These are phyloP conservation scores for Pipra filicauda DNA, from an alignment of 2,113 vertebrate genomes.

Conservation along the genomic window DNA sequence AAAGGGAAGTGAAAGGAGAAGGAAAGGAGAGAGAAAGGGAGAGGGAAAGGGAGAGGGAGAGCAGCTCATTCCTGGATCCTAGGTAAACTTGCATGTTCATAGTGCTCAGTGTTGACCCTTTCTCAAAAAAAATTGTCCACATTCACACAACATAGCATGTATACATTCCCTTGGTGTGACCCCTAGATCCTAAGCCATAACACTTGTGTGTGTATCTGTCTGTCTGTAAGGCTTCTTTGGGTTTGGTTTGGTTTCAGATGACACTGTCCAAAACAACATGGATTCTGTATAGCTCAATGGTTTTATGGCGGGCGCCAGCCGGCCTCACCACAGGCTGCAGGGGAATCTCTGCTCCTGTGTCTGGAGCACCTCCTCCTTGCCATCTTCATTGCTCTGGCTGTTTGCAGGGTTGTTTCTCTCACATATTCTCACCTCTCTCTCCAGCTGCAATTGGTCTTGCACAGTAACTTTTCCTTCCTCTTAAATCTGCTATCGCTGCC, in stretches of 20 bases:
- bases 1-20: too few relatives aligned
- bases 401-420: background rate
- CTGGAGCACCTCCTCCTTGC: background rate
- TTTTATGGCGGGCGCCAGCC: background rate
- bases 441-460: background rate
- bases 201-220: rapidly evolving
- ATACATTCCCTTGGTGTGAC: background rate
- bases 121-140: background rate
- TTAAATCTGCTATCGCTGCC: background rate
- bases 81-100: background rate
- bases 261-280: background rate
- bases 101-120: background rate
- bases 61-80: background rate
- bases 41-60: rapidly evolving
- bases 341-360: background rate
- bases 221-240: background rate
- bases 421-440: background rate
- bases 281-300: background rate
- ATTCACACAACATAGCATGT: background rate
- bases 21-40: too few relatives aligned
- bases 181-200: background rate
- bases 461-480: background rate
- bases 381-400: background rate
- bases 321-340: background rate
- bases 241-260: background rate